These are phyloP conservation scores for Microdon myrmicae DNA, from an alignment of 2,888 invertebrate species.

Conservation along the genomic window DNA sequence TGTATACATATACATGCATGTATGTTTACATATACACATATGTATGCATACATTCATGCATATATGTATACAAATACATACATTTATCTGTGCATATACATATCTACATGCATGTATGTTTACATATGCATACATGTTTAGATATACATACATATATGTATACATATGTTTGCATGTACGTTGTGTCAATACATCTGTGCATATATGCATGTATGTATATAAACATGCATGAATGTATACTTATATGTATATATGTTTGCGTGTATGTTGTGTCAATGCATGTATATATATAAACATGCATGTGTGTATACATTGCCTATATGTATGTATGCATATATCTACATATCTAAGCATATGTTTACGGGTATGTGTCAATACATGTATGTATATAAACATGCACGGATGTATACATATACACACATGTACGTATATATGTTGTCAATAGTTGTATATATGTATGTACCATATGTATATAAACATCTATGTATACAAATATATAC, in stretches of 20 bases:
- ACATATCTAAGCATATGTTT: conserved; percentile 5
- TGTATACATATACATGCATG: not conserved
- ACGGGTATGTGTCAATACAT: no score
- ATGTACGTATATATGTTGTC: no score
- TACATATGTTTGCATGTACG: not conserved
- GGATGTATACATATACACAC: no score
- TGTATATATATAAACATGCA: conserved; percentile 54
- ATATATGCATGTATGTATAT: no score
- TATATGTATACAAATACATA: no score
- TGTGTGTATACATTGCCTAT: no score
- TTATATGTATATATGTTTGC: conserved; percentile 27
- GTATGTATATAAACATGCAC: no score
- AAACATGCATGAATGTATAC: conserved; percentile 15
- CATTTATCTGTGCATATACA: conserved; percentile 36
- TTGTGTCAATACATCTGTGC: no score
- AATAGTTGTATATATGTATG: no score
- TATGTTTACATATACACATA: conserved; percentile 48
- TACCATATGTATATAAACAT: no score
- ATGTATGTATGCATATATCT: no score
- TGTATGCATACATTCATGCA: conserved; percentile 33
- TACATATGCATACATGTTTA: not conserved
- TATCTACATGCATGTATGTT: not conserved
- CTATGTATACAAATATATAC: no score
- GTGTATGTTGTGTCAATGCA: conserved; percentile 27
- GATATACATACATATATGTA: not conserved